These are phyloP conservation scores for Actinostola sp. DNA, from an alignment of 92 coral and sea anemone species.

Conservation along the genomic window DNA sequence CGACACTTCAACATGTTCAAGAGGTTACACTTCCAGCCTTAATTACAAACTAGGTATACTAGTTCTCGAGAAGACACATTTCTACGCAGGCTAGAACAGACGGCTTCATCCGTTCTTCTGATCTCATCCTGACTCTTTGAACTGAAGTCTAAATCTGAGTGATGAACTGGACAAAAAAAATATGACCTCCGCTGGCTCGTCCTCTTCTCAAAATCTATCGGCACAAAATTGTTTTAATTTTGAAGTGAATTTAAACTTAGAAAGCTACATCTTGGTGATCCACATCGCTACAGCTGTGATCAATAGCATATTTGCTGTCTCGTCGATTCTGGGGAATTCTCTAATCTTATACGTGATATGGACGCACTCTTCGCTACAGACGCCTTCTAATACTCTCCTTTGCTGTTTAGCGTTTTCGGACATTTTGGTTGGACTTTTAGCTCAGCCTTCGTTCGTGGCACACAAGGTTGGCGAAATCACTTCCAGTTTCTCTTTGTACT, in stretches of 20 bases:
- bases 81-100: too few relatives aligned
- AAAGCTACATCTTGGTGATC: constrained; percentile 1
- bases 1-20: too few relatives aligned
- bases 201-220: background rate
- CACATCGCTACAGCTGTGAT: constrained; percentile 40
- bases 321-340: constrained; percentile 51
- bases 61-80: too few relatives aligned
- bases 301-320: constrained; percentile 50
- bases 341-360: constrained; percentile 37
- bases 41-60: too few relatives aligned
- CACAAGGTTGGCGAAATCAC: constrained; percentile 61
- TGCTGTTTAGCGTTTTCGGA: constrained; percentile 69
- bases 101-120: too few relatives aligned
- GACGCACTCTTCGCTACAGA: constrained; percentile 53
- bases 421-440: constrained; percentile 55
- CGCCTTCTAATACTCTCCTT: constrained; percentile 56
- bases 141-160: too few relatives aligned
- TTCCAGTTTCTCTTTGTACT: constrained; percentile 39
- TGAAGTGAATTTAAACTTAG: constrained; percentile 15
- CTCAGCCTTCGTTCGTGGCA: constrained; percentile 66
- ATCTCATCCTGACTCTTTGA: too few relatives aligned
- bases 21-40: too few relatives aligned
- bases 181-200: background rate
- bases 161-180: too few relatives aligned
- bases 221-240: constrained; percentile 19